Percentiles rank a stretch among this genome's conserved stretches.
These are phyloP conservation scores for Perca schrenkii DNA, from an alignment of 2,113 vertebrate genomes.

Conservation along the genomic window DNA sequence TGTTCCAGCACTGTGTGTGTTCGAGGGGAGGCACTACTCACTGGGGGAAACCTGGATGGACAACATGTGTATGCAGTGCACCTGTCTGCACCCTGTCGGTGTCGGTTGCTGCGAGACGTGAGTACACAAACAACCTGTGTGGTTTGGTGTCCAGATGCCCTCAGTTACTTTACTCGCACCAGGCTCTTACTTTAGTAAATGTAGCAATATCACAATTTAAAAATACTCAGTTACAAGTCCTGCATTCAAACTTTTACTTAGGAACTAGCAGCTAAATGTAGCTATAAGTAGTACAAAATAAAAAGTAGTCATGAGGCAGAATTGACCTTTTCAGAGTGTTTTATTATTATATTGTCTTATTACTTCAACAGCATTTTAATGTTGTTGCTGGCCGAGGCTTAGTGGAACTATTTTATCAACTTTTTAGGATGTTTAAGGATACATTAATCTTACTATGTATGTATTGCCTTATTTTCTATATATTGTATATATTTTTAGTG, in stretches of 20 bases:
- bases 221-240: not conserved
- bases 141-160: constrained; percentile 31
- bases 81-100: constrained; percentile 92
- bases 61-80: constrained; percentile 91
- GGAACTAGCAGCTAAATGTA: not conserved
- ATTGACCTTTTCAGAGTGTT: not conserved
- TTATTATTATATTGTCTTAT: not conserved
- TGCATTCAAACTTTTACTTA: not conserved
- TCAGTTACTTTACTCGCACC: not conserved
- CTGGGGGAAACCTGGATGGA: constrained; percentile 94
- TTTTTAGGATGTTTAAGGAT: not conserved
- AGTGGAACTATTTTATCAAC: not conserved
- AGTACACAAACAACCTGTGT: constrained; percentile 75
- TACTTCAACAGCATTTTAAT: not conserved
- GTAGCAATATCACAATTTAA: not conserved
- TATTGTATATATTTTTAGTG: no score
- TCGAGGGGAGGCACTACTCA: constrained; percentile 86
- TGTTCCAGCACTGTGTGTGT: constrained; percentile 87
- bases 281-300: not conserved
- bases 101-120: constrained; percentile 97
- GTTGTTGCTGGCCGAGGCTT: not conserved
- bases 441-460: no score
- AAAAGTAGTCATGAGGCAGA: not conserved
- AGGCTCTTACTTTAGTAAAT: not conserved
- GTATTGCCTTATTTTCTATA: no score